phyloP scores from a whole-genome alignment of 2,113 vertebrate species.

The Xiphorhynchus elegans region DNA sequence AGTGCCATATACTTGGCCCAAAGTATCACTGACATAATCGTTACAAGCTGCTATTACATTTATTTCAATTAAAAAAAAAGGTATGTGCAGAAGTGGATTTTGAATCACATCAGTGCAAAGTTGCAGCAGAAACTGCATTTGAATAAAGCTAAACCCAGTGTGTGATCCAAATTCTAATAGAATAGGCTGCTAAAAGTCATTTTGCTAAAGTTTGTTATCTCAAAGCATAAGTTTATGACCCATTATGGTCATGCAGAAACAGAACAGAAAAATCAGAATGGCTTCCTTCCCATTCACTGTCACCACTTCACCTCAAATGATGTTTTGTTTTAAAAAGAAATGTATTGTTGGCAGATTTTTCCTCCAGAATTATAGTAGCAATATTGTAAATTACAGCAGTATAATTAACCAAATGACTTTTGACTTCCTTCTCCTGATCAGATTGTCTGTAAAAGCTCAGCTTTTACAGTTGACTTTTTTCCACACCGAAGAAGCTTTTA shows the following conservation, averaged over 20 bases:
- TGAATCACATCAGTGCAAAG: neutral
- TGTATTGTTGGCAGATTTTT: neutral
- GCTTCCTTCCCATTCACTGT: neutral
- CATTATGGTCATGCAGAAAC: neutral
- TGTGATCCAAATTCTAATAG: neutral
- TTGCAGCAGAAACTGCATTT: neutral
- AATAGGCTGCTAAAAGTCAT: neutral
- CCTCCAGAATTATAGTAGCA: neutral
- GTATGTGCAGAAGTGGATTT: neutral
- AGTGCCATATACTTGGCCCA: neutral
- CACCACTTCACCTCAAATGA: neutral
- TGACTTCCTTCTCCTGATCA: neutral
- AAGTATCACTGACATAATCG: neutral
- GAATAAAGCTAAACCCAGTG: neutral
- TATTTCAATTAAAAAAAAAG: neutral
- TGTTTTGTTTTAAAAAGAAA: neutral
- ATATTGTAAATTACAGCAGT: neutral
- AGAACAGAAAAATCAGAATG: neutral
- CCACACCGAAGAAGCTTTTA: neutral
- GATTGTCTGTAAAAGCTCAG: neutral
- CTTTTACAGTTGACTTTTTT: neutral
- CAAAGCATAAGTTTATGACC: neutral
- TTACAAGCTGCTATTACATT: neutral
- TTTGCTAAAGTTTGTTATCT: neutral
- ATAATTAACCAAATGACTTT: neutral